phyloP scores from a whole-genome alignment of 2,888 invertebrate species.

The Cryptocephalus moraei region DNA sequence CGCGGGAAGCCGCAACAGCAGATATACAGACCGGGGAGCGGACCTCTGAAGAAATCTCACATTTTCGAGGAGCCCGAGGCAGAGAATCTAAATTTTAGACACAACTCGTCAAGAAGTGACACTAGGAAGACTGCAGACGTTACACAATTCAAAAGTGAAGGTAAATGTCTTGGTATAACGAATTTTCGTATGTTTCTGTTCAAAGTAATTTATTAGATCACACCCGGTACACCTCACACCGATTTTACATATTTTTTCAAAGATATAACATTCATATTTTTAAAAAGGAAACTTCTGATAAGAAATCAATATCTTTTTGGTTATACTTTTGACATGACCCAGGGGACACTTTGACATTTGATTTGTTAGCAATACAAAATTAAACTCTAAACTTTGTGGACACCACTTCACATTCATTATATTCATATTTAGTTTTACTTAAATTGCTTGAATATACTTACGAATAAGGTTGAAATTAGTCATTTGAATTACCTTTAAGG shows the following conservation, averaged over 20 bases:
- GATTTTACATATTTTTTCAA: background rate
- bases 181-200: no score
- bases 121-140: conserved; percentile 11
- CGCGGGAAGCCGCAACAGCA: conserved; percentile 58
- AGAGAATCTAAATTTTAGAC: conserved; percentile 24
- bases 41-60: conserved; percentile 58
- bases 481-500: no score
- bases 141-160: conserved; percentile 23
- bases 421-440: no score
- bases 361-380: no score
- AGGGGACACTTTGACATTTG: no score
- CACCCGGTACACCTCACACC: background rate
- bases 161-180: conserved; percentile 5
- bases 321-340: no score
- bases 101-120: conserved; percentile 16
- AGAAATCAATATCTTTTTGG: no score
- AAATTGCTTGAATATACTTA: no score
- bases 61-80: conserved; percentile 49
- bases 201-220: background rate
- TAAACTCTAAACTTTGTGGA: no score
- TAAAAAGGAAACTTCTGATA: no score
- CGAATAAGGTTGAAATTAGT: no score
- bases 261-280: background rate
- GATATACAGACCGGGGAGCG: conserved; percentile 68
- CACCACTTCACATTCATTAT: no score